phyloP scores from a whole-genome alignment of 2,113 vertebrate species.

The Rhea americana region DNA sequence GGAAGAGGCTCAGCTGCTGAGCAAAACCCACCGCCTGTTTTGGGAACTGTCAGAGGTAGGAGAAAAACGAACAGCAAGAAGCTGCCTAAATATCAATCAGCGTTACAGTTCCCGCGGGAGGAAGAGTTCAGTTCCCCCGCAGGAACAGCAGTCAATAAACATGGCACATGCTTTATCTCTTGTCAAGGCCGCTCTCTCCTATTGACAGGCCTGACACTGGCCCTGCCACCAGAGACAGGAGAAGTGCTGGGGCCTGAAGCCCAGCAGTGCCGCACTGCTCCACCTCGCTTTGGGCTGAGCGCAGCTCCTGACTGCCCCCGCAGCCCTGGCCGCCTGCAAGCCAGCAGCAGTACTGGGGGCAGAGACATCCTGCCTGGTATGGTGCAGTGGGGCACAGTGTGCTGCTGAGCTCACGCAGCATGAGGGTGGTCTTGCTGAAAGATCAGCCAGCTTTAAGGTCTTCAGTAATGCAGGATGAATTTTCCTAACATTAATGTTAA shows the following conservation, averaged over 20 bases:
- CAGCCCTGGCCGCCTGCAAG: neutral
- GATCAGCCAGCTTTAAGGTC: neutral
- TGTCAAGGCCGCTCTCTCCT: conserved; percentile 10
- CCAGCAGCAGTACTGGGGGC: rapidly evolving
- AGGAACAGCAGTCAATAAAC: conserved; percentile 47
- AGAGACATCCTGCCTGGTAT: neutral
- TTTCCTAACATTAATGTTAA: neutral
- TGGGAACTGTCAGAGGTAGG: neutral
- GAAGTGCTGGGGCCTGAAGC: neutral
- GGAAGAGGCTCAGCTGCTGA: neutral
- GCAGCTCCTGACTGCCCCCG: rapidly evolving
- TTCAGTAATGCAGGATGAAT: rapidly evolving
- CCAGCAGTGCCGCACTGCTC: rapidly evolving
- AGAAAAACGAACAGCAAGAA: neutral
- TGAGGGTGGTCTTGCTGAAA: no score
- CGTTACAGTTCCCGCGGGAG: neutral
- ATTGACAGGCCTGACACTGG: neutral
- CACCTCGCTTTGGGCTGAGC: neutral
- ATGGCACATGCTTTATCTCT: conserved; percentile 5
- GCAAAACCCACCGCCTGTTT: neutral
- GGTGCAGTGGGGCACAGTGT: neutral
- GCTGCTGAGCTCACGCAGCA: neutral
- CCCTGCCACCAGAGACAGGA: neutral
- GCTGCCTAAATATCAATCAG: conserved; percentile 44
- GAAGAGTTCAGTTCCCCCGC: conserved; percentile 15